These are phyloP conservation scores for Musca domestica DNA, from an alignment of 1,140 invertebrate genomes.

Conservation along the genomic window DNA sequence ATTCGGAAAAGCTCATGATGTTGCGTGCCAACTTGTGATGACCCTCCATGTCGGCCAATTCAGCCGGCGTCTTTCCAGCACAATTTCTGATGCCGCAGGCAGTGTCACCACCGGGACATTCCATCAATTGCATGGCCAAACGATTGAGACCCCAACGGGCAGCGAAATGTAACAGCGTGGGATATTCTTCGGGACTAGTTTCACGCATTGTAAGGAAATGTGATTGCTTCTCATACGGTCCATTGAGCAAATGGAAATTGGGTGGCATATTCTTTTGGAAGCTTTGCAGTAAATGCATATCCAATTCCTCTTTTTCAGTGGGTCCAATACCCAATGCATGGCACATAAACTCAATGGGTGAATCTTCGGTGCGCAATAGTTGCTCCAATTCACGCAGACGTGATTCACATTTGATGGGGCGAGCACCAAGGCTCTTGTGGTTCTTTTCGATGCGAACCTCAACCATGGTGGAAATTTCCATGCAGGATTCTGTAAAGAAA, in stretches of 20 bases:
- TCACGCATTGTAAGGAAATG: slow-evolving; percentile 48
- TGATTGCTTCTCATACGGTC: slow-evolving; percentile 55
- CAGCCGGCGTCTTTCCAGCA: slow-evolving; percentile 75
- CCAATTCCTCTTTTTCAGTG: slow-evolving; percentile 72
- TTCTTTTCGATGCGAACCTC: slow-evolving; percentile 77
- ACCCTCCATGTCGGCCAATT: slow-evolving; percentile 72
- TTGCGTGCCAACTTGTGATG: slow-evolving; percentile 69
- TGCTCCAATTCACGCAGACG: slow-evolving; percentile 77
- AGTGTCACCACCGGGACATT: slow-evolving; percentile 77
- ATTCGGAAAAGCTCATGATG: slow-evolving; percentile 74
- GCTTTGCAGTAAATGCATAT: slow-evolving; percentile 74
- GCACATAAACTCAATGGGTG: slow-evolving; percentile 83
- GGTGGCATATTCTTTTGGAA: slow-evolving; percentile 80
- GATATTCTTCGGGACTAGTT: slow-evolving; percentile 70
- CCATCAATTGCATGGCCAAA: slow-evolving; percentile 75
- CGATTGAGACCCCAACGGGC: slow-evolving; percentile 81
- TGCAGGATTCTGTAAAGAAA: slow-evolving; percentile 61
- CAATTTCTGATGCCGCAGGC: slow-evolving; percentile 76
- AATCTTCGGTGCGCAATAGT: slow-evolving; percentile 71
- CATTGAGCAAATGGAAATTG: slow-evolving; percentile 72
- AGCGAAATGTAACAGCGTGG: slow-evolving; percentile 84
- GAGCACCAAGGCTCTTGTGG: slow-evolving; percentile 69
- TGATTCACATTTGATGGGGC: slow-evolving; percentile 83
- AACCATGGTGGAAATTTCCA: slow-evolving; percentile 78
- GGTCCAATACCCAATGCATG: slow-evolving; percentile 78